These are phyloP conservation scores for Linnaemya tessellans DNA, from an alignment of 2,888 invertebrate genomes.

Conservation along the genomic window DNA sequence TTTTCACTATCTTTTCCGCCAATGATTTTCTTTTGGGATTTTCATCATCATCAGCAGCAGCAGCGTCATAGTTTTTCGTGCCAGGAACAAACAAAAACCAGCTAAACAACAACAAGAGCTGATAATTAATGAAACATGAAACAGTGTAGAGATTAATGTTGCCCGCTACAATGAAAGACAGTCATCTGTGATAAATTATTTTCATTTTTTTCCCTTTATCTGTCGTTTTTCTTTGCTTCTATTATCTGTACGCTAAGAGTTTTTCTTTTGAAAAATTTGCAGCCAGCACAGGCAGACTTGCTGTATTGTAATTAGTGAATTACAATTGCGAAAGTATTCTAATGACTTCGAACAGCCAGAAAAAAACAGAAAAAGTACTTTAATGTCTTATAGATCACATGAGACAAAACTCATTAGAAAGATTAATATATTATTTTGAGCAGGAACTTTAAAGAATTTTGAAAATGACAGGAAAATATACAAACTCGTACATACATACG, in stretches of 20 bases:
- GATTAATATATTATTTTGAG: slow-evolving; percentile 5
- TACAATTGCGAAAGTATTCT: slow-evolving; percentile 56
- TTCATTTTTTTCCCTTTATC: slow-evolving; percentile 15
- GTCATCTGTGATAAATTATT: slow-evolving; percentile 69
- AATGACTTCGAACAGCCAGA: slow-evolving; percentile 21
- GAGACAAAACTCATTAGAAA: slow-evolving; percentile 37
- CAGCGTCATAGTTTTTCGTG: slow-evolving; percentile 27
- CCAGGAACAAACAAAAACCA: slow-evolving; percentile 37
- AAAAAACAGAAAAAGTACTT: not conserved
- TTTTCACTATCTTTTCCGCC: slow-evolving; percentile 33
- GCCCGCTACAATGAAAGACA: slow-evolving; percentile 58
- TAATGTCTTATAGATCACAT: slow-evolving; percentile 37
- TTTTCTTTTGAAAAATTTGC: slow-evolving; percentile 21
- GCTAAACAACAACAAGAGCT: slow-evolving; percentile 22
- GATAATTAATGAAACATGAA: slow-evolving; percentile 70
- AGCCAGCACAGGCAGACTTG: not conserved
- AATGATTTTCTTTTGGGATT: slow-evolving; percentile 46
- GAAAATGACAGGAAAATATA: not conserved
- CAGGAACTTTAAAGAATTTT: not conserved
- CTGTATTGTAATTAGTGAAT: slow-evolving; percentile 65
- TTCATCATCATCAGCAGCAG: slow-evolving; percentile 8
- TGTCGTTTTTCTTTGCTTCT: slow-evolving; percentile 12
- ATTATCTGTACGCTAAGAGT: slow-evolving; percentile 14
- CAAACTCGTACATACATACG: no score
- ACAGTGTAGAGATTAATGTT: slow-evolving; percentile 65